Percentiles rank a stretch among this genome's conserved stretches.
These are phyloP conservation scores for Pampusana beccarii DNA, from an alignment of 2,113 vertebrate species.

Conservation along the genomic window DNA sequence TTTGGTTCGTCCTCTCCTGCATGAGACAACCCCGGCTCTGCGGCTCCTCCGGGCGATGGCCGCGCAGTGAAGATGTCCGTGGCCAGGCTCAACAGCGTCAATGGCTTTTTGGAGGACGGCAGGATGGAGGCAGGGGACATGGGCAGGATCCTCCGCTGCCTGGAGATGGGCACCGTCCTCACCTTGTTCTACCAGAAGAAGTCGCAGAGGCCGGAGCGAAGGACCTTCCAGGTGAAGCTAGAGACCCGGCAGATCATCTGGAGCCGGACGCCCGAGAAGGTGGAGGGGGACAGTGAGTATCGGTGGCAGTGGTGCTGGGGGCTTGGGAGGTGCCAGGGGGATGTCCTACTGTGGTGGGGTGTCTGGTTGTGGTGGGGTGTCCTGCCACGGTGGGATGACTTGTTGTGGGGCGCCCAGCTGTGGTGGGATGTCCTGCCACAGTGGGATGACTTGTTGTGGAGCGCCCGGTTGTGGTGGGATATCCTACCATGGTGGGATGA, in stretches of 20 bases:
- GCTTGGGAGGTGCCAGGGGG: background rate
- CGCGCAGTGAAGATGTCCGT: slow-evolving; percentile 81
- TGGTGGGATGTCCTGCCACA: accelerated
- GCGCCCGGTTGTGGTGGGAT: accelerated
- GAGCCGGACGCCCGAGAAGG: slow-evolving; percentile 81
- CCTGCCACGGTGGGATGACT: accelerated
- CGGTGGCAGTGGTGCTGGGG: accelerated
- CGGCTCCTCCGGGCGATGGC: slow-evolving; percentile 43
- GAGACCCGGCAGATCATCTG: slow-evolving; percentile 83
- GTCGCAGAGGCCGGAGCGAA: slow-evolving; percentile 84
- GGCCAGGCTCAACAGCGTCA: slow-evolving; percentile 78
- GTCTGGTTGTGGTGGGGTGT: accelerated
- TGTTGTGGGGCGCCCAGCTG: accelerated
- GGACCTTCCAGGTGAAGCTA: slow-evolving; percentile 82
- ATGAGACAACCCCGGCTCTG: slow-evolving; percentile 19
- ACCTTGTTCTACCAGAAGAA: slow-evolving; percentile 89
- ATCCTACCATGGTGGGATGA: accelerated
- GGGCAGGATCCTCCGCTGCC: slow-evolving; percentile 78
- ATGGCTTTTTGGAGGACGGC: slow-evolving; percentile 80
- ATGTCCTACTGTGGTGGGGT: accelerated
- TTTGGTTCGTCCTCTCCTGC: slow-evolving; percentile 2
- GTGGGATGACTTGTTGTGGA: accelerated
- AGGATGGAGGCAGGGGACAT: slow-evolving; percentile 72
- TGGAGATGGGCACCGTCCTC: slow-evolving; percentile 84
- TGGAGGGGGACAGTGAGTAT: slow-evolving; percentile 83